Percentiles rank a stretch among this genome's conserved stretches.
phyloP scores from a whole-genome alignment of 2,888 invertebrate genomes.

The Parnassius mnemosyne region DNA sequence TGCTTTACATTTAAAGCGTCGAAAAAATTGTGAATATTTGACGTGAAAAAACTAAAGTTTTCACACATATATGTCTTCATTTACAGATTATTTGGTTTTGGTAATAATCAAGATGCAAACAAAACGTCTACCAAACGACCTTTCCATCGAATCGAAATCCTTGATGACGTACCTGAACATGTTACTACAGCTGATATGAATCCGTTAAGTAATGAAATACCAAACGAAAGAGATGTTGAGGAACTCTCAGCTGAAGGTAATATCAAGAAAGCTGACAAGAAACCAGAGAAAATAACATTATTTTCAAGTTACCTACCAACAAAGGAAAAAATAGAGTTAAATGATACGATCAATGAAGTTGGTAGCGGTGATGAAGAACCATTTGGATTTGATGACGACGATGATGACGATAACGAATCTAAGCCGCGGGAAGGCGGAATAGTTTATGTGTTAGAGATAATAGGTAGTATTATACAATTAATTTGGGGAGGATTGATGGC shows the following conservation, averaged over 20 bases:
- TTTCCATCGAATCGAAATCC: constrained; percentile 53
- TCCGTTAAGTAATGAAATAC: constrained; percentile 52
- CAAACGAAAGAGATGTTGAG: constrained; percentile 55
- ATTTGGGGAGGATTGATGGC: constrained; percentile 56
- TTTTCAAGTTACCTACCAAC: constrained; percentile 56
- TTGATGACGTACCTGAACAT: constrained; percentile 42
- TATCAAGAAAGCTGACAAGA: constrained; percentile 46
- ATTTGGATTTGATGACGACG: constrained; percentile 41
- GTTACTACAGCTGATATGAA: constrained; percentile 39
- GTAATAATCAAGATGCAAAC: constrained; percentile 40
- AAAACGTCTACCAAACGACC: constrained; percentile 41
- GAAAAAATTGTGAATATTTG: no score
- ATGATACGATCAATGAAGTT: constrained; percentile 37
- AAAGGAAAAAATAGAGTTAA: constrained; percentile 33
- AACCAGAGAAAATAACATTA: constrained; percentile 65
- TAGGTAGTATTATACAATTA: constrained; percentile 59
- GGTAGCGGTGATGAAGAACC: constrained; percentile 41
- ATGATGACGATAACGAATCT: constrained; percentile 34
- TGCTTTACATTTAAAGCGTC: no score
- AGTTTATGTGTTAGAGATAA: constrained; percentile 53
- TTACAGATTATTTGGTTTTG: constrained; percentile 61
- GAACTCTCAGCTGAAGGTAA: constrained; percentile 55
- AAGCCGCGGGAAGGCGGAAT: constrained; percentile 48
- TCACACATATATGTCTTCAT: not conserved
- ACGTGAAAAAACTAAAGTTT: not conserved